phyloP scores from a whole-genome alignment of 2,888 invertebrate species.

The Hemaris fuciformis region DNA sequence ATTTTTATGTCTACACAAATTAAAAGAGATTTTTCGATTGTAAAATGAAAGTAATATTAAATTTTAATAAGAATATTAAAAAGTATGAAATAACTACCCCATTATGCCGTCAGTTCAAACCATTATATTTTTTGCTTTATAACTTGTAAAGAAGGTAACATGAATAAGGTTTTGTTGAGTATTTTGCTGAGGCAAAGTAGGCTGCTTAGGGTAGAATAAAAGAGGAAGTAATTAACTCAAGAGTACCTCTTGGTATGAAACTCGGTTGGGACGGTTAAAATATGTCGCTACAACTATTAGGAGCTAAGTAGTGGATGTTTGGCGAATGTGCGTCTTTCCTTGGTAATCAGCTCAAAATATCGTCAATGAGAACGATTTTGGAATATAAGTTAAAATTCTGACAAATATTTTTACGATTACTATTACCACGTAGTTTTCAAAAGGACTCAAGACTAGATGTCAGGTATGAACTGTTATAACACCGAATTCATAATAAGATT shows the following conservation, averaged over 20 bases:
- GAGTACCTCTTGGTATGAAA: background rate
- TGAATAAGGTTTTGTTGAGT: background rate
- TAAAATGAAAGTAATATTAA: no score
- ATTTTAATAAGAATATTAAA: background rate
- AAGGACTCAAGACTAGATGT: no score
- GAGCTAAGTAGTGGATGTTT: background rate
- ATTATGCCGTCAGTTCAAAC: background rate
- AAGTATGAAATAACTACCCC: background rate
- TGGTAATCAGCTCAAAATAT: background rate
- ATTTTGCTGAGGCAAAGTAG: background rate
- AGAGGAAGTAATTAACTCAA: constrained; percentile 4
- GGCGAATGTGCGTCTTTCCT: background rate
- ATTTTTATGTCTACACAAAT: no score
- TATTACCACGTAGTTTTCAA: no score
- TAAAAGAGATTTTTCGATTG: no score
- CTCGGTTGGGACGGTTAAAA: background rate
- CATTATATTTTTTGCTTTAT: background rate
- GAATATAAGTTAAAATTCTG: background rate
- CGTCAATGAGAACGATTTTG: no score
- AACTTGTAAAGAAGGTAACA: background rate
- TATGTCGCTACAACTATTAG: background rate
- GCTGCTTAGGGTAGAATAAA: background rate
- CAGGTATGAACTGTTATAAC: no score
- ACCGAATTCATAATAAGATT: no score
- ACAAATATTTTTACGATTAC: no score